Conservation (phyloP, 2,888 invertebrate species). For the Meandrusa payeni region DNA sequence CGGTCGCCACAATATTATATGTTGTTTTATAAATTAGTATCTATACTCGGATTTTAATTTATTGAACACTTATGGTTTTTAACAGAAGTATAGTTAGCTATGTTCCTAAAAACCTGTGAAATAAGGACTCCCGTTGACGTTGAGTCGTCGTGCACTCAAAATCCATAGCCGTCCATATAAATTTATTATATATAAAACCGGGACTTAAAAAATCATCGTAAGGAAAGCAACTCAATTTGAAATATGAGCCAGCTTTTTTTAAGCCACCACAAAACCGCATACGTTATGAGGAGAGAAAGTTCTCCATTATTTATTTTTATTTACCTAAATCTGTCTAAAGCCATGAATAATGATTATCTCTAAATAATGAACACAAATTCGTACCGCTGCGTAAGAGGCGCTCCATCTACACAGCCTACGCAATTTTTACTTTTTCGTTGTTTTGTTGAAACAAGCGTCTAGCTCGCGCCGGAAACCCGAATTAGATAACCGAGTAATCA, state of each 20-base stretch:
- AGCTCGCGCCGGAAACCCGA: constrained; percentile 15
- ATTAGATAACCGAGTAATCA: constrained; percentile 48
- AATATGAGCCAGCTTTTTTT: constrained; percentile 5
- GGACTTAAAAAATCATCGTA: no score
- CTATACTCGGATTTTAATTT: no score
- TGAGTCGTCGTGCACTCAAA: no score
- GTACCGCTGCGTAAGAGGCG: neutral
- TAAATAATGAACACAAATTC: constrained; percentile 1
- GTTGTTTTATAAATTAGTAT: no score
- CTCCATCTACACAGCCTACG: constrained; percentile 14
- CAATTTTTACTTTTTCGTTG: constrained; percentile 12
- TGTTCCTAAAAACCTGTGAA: no score
- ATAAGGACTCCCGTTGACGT: no score
- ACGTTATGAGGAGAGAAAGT: constrained; percentile 13
- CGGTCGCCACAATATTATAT: no score
- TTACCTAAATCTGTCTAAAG: constrained; percentile 14
- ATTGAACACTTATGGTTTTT: no score
- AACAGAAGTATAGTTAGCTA: no score
- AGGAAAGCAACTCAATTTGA: constrained; percentile 6
- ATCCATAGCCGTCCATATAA: no score
- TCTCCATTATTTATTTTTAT: constrained; percentile 12
- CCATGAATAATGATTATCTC: constrained; percentile 17
- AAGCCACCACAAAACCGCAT: constrained; percentile 7
- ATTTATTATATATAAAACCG: no score
- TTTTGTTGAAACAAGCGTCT: constrained; percentile 22